Evolutionary conservation across 2,113 vertebrate genomes (phyloP).

Genomic region (Myiozetetes cayanensis): DNA sequence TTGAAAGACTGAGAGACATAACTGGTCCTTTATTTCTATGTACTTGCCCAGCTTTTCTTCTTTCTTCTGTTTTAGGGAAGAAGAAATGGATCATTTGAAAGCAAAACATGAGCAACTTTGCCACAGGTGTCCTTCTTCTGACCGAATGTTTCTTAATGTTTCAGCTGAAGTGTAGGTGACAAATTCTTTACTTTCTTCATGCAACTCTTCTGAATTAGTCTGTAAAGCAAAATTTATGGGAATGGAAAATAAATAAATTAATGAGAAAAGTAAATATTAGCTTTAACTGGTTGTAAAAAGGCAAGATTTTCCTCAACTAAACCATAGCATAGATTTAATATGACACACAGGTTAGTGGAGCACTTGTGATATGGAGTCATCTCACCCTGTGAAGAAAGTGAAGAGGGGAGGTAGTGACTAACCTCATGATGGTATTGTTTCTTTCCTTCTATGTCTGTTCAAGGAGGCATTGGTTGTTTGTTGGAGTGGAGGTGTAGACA

Average conservation of each 20-base stretch:
- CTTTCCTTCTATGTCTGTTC: not conserved
- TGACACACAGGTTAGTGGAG: not conserved
- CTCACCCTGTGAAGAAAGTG: not conserved
- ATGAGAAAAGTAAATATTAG: not conserved
- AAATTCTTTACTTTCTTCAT: not conserved
- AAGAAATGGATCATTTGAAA: not conserved
- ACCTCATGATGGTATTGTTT: not conserved
- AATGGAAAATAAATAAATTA: not conserved
- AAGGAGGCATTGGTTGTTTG: rapidly evolving
- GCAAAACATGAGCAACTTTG: not conserved
- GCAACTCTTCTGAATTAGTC: not conserved
- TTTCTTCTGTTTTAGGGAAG: not conserved
- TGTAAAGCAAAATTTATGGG: not conserved
- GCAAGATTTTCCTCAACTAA: not conserved
- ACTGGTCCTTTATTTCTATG: not conserved
- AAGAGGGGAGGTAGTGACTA: no score
- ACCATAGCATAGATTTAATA: not conserved
- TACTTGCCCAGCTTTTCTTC: not conserved
- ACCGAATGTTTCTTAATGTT: not conserved
- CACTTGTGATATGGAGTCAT: rapidly evolving
- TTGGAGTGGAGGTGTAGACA: not conserved
- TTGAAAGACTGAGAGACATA: not conserved
- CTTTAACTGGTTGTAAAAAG: not conserved
- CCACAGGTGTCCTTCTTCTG: not conserved
- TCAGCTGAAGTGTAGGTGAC: not conserved